A percentile compares a stretch with the other conserved stretches of the same genome.
phyloP scores from a whole-genome alignment of 2,888 invertebrate species.

The Zaprionus bogoriensis region DNA sequence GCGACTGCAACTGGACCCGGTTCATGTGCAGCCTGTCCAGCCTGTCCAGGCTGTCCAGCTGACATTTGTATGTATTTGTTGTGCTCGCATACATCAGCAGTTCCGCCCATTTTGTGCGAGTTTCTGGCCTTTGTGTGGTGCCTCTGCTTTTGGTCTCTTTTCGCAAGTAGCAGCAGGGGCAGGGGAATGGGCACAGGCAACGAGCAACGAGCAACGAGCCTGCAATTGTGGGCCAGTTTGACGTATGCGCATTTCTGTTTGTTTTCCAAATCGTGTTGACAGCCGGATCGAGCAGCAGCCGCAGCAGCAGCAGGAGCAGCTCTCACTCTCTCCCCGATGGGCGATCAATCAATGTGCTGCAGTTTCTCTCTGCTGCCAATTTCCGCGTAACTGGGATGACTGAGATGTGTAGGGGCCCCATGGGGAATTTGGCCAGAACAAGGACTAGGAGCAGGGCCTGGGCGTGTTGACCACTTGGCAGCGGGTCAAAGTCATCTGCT shows the following conservation, averaged over 20 bases:
- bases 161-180: too few relatives aligned
- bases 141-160: too few relatives aligned
- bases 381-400: constrained; percentile 57
- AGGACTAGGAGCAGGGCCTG: too few relatives aligned
- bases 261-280: constrained; percentile 81
- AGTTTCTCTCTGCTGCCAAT: constrained; percentile 32
- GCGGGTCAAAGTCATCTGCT: constrained; percentile 44
- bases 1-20: constrained; percentile 30
- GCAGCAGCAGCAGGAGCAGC: constrained; percentile 3
- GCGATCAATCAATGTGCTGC: constrained; percentile 75
- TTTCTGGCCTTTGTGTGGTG: constrained; percentile 30
- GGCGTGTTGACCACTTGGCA: too few relatives aligned
- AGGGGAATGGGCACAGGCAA: neutral
- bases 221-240: constrained; percentile 78
- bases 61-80: constrained; percentile 54
- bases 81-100: constrained; percentile 41
- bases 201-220: constrained; percentile 12
- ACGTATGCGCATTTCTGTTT: constrained; percentile 61
- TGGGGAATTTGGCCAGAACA: constrained; percentile 62
- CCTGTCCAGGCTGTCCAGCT: constrained; percentile 65
- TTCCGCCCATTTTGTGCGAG: constrained; percentile 55
- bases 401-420: constrained; percentile 53
- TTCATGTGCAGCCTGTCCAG: constrained; percentile 33
- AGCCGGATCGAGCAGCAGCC: constrained; percentile 61
- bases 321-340: constrained; percentile 11